A percentile compares a stretch with the other conserved stretches of the same genome.
These are phyloP conservation scores for Sinocyclocheilus anshuiensis DNA, from an alignment of 2,113 vertebrate species.

Conservation along the genomic window DNA sequence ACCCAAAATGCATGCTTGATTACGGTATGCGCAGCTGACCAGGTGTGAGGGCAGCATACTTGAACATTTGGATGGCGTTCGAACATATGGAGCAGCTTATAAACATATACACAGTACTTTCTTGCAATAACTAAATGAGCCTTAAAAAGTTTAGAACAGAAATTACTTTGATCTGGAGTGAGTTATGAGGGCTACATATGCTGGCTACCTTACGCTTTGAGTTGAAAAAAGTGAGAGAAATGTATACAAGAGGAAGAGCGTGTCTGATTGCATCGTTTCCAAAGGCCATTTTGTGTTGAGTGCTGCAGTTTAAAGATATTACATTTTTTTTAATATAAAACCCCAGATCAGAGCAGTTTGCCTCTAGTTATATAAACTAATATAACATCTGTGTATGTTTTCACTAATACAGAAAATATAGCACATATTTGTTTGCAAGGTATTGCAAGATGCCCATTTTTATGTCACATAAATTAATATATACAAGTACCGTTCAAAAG, in stretches of 20 bases:
- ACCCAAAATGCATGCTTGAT: conserved; percentile 15
- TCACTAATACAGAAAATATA: background rate
- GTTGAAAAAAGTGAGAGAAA: background rate
- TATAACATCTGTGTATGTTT: background rate
- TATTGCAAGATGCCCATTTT: background rate
- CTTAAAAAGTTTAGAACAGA: conserved; percentile 19
- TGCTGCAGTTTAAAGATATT: background rate
- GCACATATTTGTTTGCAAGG: background rate
- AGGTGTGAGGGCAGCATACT: conserved; percentile 4
- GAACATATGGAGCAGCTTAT: conserved; percentile 13
- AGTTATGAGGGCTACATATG: conserved; percentile 8
- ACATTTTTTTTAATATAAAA: background rate
- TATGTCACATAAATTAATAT: no score
- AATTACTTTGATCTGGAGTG: conserved; percentile 5
- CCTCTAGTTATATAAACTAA: background rate
- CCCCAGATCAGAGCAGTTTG: background rate
- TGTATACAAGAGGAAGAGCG: conserved; percentile 23
- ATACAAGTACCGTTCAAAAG: no score
- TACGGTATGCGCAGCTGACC: background rate
- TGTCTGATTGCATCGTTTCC: conserved; percentile 23
- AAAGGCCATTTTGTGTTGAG: conserved; percentile 6
- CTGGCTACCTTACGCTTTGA: background rate
- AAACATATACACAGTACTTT: conserved; percentile 1
- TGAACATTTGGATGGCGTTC: conserved; percentile 4
- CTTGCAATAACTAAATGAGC: conserved; percentile 27